A percentile compares a stretch with the other conserved stretches of the same genome.
Evolutionary conservation across 2,888 invertebrate species (phyloP).

Genomic region (Lissocephala sabroskyi): DNA sequence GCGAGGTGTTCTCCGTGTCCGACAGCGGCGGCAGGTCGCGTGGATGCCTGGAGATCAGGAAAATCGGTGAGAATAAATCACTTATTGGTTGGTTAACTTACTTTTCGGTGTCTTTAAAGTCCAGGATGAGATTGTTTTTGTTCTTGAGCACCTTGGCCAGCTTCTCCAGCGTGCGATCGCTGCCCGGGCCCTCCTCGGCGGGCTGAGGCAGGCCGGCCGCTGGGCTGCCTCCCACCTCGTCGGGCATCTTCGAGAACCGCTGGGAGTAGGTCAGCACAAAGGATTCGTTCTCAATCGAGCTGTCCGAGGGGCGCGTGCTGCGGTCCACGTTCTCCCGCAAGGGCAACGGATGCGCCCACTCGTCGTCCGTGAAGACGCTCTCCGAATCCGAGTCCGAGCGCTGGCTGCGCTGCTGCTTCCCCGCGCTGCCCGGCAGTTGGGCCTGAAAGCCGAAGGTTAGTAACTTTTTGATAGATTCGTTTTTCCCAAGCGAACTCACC

Average conservation of each 20-base stretch:
- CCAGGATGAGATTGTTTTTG: slow-evolving; percentile 66
- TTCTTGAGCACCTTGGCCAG: slow-evolving; percentile 77
- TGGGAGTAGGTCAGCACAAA: slow-evolving; percentile 75
- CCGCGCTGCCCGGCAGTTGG: slow-evolving; percentile 35
- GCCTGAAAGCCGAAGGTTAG: slow-evolving; percentile 31
- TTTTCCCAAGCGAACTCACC: no score
- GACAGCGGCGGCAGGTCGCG: slow-evolving; percentile 70
- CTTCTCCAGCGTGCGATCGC: slow-evolving; percentile 46
- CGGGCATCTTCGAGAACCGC: slow-evolving; percentile 75
- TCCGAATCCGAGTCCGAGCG: slow-evolving; percentile 78
- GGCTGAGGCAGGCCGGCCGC: slow-evolving; percentile 19
- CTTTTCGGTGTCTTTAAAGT: slow-evolving; percentile 72
- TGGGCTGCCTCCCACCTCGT: slow-evolving; percentile 40
- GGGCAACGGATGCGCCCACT: slow-evolving; percentile 76
- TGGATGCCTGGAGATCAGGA: slow-evolving; percentile 42
- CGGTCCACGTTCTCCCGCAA: slow-evolving; percentile 71
- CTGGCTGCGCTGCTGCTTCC: slow-evolving; percentile 53
- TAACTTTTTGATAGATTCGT: no score
- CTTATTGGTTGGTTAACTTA: slow-evolving; percentile 25
- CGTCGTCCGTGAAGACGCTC: slow-evolving; percentile 81
- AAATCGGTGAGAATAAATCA: neutral
- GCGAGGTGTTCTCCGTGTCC: slow-evolving; percentile 72
- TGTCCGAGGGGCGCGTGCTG: slow-evolving; percentile 75
- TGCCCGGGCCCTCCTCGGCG: slow-evolving; percentile 7
- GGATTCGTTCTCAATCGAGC: slow-evolving; percentile 75